Evolutionary conservation across 2,888 invertebrate genomes (phyloP).

Genomic region (Halictus quadricinctus): DNA sequence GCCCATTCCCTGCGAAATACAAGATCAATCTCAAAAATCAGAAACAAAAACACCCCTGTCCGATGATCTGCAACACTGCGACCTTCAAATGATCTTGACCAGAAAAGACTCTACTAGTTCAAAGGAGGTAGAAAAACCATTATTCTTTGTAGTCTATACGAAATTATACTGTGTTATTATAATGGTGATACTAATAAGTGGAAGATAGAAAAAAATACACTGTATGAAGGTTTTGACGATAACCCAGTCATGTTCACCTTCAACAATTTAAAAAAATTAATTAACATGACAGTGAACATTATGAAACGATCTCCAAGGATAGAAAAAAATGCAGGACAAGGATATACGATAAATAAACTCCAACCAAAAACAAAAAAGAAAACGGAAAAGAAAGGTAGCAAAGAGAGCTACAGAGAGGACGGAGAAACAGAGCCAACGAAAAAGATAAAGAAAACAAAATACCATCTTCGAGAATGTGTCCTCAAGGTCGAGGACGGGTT

Average conservation of each 20-base stretch:
- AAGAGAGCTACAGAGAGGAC: conserved; percentile 19
- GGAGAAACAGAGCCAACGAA: conserved; percentile 14
- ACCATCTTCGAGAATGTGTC: conserved; percentile 80
- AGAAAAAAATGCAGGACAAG: neutral
- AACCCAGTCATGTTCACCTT: neutral
- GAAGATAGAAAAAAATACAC: too few relatives aligned
- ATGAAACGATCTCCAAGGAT: neutral
- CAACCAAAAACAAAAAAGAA: neutral
- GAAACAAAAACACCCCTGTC: too few relatives aligned
- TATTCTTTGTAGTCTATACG: too few relatives aligned
- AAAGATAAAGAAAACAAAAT: conserved; percentile 61
- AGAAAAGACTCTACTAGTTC: too few relatives aligned
- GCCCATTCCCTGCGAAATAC: conserved; percentile 78
- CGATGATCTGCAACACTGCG: too few relatives aligned
- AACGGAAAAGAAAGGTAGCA: neutral
- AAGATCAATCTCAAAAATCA: neutral
- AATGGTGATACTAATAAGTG: too few relatives aligned
- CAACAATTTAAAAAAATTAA: neutral
- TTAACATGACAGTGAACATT: neutral
- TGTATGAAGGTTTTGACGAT: too few relatives aligned
- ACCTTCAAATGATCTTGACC: too few relatives aligned
- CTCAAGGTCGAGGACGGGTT: conserved; percentile 78
- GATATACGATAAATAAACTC: neutral
- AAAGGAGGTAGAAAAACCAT: too few relatives aligned
- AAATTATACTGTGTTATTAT: too few relatives aligned